Evolutionary conservation across 2,797 vertebrate species (phyloP).

Genomic region (Lerista edwardsae): DNA sequence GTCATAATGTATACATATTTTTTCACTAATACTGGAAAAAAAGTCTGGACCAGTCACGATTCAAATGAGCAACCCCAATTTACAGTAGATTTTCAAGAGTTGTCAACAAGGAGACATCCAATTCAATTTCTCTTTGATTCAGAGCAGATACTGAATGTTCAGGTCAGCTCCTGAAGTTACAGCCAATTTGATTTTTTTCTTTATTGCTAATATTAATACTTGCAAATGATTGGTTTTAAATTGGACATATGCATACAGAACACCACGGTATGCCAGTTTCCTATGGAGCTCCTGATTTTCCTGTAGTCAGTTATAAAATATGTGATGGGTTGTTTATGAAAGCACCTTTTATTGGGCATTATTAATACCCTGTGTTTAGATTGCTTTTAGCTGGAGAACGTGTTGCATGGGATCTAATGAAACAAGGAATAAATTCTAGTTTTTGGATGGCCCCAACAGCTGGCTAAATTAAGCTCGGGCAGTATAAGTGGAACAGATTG

Average conservation of each 20-base stretch:
- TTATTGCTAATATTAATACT: conserved; percentile 4
- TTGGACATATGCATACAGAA: background rate
- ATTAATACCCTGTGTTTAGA: conserved; percentile 39
- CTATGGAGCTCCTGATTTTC: conserved; percentile 19
- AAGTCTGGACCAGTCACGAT: background rate
- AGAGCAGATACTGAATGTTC: conserved; percentile 17
- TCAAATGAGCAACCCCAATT: background rate
- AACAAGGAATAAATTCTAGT: background rate
- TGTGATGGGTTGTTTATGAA: conserved; percentile 28
- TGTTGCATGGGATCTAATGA: background rate
- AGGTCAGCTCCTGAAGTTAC: background rate
- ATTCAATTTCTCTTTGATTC: conserved; percentile 12
- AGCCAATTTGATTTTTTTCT: background rate
- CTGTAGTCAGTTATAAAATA: conserved; percentile 4
- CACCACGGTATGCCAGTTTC: conserved; percentile 23
- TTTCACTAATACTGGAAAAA: background rate
- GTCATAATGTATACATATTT: background rate
- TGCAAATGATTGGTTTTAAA: conserved; percentile 20
- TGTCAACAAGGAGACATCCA: background rate
- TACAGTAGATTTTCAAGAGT: background rate
- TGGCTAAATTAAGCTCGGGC: conserved; percentile 25
- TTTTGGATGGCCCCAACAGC: conserved; percentile 25
- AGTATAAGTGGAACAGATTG: conserved; percentile 20
- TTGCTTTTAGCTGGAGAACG: conserved; percentile 3
- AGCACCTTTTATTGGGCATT: conserved; percentile 23